Evolutionary conservation across 1,140 invertebrate species (phyloP), one percentile per base, ranked within the genome.

Genomic region (Rhysida immarginata): DNA sequence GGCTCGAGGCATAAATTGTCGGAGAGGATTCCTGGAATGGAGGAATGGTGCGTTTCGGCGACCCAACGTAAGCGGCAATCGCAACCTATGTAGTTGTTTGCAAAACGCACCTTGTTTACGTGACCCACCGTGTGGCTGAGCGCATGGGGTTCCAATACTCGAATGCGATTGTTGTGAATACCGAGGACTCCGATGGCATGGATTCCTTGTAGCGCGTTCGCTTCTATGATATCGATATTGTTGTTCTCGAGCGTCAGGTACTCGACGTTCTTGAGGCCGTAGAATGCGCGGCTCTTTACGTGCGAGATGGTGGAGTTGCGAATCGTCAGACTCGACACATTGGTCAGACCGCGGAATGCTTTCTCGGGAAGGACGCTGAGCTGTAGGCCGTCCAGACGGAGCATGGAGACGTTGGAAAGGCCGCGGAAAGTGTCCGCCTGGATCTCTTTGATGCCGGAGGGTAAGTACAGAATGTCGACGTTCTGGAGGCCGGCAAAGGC

Each of bases 21-120:
- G 20, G 5, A 21, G n/a, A 54, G 53, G 16, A 54, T 13, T 3
- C 3, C 20, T 8, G 53, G 53, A 3, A 43, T 29, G 21, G 23
- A 3, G 42, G 3, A 16, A 2, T 11, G 2, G 21, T 42, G 42
- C 8, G 3, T 23, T 25, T 54, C 21, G 18, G 29, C 53, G 8
- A 59, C 45, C 55, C 56, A 58, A 8, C 49, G 21, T 11, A 59
- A 42, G 23, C 57, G 27, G 51, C 58, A 59, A 48, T 59, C 58
- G 48, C 58, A 59, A 1, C 48, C 35, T 14, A 59, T 25, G n/a
- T 21, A 44, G 55, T 59, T 59, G 20, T 42, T 24, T 11, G 21
- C 11, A 21, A 54, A 54, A 18, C 35, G 49, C n/a, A 59, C 25
- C 24, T 58, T 57, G 14, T 42, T 26, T 11, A 58, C 55, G 18